Base-by-base conservation (phyloP, 2,113 vertebrate genomes). In the Todiramphus chloris region DNA sequence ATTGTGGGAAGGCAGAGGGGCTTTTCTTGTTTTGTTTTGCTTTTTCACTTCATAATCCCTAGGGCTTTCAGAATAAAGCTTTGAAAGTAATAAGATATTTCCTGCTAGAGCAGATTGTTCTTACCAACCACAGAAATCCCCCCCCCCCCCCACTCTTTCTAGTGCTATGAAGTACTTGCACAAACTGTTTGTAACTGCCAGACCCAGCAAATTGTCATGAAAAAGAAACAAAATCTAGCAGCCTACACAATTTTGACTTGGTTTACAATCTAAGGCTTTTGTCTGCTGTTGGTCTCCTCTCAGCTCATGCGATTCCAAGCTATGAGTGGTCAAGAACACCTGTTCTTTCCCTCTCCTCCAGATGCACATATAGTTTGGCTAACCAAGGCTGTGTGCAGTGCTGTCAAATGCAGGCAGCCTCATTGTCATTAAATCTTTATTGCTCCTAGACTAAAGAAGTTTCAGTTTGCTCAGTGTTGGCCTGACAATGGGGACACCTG, bases 61-160 rank as follows among this genome's bases (percentile, higher is more conserved):
- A 33, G 5, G 28, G 28, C 16, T 72, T 83, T 88, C 59, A 77
- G n/a, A 74, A 88, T 72, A 88, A 87, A 83, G 10, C 25, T 78
- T 74, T 92, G 43, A 70, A 59, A 1, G 2, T 39, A 74, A 63
- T 87, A 62, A 87, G 89, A 72, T 78, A 66, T 50, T 69, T 96
- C 86, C 73, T 77, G 48, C 72, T 63, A 35, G 17, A 86, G 30
- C 8, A 73, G 43, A 48, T 90, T 88, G 21, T 58, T 83, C 43
- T 55, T 88, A 77, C 50, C 70, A 92, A 59, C 37, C 17, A 51
- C 67, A 69, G 43, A 80, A 90, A 77, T 55, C 23, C 24, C 16
- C 7, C 0, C 0, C 37, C 15, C 1, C 0, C 0, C 37, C 15
- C 1, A 1, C 11, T 10, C 41, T 72, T 78, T 68, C 51, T 68